phyloP scores from a whole-genome alignment of 2,888 invertebrate genomes.

The Argyresthia albistria region DNA sequence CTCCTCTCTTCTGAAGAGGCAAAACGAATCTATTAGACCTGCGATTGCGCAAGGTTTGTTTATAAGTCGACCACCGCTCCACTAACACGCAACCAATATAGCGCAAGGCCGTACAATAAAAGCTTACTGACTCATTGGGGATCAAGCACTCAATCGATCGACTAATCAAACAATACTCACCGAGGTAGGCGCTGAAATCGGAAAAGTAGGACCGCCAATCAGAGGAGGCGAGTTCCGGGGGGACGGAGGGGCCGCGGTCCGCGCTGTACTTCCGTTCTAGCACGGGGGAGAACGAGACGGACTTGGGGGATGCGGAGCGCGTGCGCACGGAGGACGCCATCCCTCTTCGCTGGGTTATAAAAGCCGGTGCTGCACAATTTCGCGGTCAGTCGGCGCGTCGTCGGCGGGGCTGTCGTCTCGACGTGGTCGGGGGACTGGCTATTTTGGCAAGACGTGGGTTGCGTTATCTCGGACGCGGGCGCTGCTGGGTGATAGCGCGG shows the following conservation, averaged over 20 bases:
- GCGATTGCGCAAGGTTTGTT: constrained; percentile 57
- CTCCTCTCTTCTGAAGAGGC: too few species aligned
- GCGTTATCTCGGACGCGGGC: constrained; percentile 55
- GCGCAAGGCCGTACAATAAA: constrained; percentile 37
- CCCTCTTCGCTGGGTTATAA: constrained; percentile 49
- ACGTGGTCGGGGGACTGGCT: constrained; percentile 5
- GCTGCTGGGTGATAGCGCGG: constrained; percentile 61
- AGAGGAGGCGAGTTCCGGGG: constrained; percentile 44
- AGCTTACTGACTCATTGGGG: constrained; percentile 47
- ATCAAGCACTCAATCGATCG: constrained; percentile 22
- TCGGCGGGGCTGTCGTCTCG: constrained; percentile 19
- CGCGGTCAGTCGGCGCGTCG: constrained; percentile 57
- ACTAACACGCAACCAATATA: constrained; percentile 38
- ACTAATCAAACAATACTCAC: constrained; percentile 35
- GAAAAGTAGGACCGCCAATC: constrained; percentile 65
- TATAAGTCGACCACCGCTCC: constrained; percentile 43
- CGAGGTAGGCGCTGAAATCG: constrained; percentile 66
- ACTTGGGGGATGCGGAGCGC: constrained; percentile 77
- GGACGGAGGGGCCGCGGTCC: constrained; percentile 30
- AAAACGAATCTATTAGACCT: constrained; percentile 13
- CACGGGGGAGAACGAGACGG: constrained; percentile 76
- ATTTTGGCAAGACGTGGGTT: constrained; percentile 33
- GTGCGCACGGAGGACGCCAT: constrained; percentile 74
- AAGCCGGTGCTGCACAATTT: constrained; percentile 38
- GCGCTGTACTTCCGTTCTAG: constrained; percentile 71